Evolutionary conservation across 2,113 vertebrate genomes (phyloP).

Genomic region (Illadopsis cleaveri): DNA sequence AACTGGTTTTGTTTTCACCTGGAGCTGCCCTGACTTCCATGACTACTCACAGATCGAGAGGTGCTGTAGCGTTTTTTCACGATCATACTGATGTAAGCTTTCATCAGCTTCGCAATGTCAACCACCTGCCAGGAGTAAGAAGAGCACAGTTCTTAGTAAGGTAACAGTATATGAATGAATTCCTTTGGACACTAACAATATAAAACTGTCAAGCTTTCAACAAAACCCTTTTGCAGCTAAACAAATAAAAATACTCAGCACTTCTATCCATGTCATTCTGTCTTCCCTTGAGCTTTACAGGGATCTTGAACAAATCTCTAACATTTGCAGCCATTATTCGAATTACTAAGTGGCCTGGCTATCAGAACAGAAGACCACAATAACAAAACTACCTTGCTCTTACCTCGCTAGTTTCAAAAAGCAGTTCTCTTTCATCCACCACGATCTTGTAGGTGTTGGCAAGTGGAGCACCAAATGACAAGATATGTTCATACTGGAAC

Average conservation of each 20-base stretch:
- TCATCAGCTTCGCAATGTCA: conserved; percentile 98
- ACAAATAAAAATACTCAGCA: not conserved
- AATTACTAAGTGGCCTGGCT: not conserved
- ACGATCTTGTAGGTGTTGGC: conserved; percentile 93
- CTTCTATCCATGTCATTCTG: not conserved
- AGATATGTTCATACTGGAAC: conserved; percentile 93
- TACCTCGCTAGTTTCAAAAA: conserved; percentile 94
- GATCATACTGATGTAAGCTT: conserved; percentile 98
- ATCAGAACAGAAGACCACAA: not conserved
- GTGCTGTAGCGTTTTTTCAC: conserved; percentile 97
- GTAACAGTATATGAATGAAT: not conserved
- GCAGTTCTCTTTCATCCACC: conserved; percentile 90
- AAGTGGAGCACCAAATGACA: conserved; percentile 92
- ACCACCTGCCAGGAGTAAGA: conserved; percentile 81
- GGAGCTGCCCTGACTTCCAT: conserved; percentile 84
- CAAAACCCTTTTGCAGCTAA: not conserved
- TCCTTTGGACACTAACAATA: not conserved
- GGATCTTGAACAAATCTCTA: not conserved
- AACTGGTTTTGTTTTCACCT: conserved; percentile 75
- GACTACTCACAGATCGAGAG: conserved; percentile 89
- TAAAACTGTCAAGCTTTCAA: not conserved
- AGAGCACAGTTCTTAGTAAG: not conserved
- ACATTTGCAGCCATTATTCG: not conserved
- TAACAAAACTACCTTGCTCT: not conserved
- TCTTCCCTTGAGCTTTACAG: not conserved